A percentile compares a stretch with the other conserved stretches of the same genome.
Conservation (phyloP, 2,113 vertebrate genomes). For the Telmatochromis bifrenatus region DNA sequence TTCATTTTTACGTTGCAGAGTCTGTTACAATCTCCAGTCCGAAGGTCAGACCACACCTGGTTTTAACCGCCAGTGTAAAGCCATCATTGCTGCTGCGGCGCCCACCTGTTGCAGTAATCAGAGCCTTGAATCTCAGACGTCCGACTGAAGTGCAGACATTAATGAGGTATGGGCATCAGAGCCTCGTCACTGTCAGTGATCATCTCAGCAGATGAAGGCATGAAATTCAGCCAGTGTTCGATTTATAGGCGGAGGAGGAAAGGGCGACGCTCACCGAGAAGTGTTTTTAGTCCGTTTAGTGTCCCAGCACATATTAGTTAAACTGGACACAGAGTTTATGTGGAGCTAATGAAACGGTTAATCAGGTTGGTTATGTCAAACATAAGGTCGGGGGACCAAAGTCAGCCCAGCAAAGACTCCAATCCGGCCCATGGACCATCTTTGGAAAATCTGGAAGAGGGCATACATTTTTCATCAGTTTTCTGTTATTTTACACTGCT, state of each 20-base stretch:
- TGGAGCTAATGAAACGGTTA: neutral
- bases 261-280: neutral
- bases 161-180: accelerated
- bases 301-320: neutral
- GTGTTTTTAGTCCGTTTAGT: neutral
- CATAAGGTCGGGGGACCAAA: neutral
- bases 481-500: neutral
- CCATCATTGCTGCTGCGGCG: neutral
- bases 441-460: neutral
- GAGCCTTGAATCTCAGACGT: accelerated
- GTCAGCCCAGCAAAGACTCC: neutral
- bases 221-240: neutral
- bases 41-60: neutral
- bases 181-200: neutral
- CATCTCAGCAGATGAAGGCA: neutral
- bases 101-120: neutral
- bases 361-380: neutral
- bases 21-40: neutral
- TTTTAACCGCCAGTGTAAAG: neutral
- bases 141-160: neutral
- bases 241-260: accelerated
- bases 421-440: accelerated
- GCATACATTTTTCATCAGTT: accelerated
- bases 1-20: neutral
- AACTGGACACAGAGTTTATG: neutral